Evolutionary conservation across 2,888 invertebrate genomes (phyloP), one percentile per base, ranked within the genome.

Genomic region (Micropterix aruncella): DNA sequence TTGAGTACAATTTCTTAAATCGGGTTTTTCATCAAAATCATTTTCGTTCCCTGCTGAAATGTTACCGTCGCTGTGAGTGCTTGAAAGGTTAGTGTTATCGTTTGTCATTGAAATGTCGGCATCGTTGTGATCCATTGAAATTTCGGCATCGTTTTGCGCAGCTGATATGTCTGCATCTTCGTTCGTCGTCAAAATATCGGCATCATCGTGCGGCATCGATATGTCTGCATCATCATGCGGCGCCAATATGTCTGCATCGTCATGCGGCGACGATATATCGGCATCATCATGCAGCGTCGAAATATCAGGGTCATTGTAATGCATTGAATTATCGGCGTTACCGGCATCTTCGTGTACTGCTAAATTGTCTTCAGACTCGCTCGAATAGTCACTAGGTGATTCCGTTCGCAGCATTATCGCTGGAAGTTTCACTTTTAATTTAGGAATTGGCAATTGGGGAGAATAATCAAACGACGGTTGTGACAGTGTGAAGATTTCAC

Each of bases 391-490:
- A 27, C 27, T 27, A 12, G 12, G 7, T 7, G 27, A 27, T 27
- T 27, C 27, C 5, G 27, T 7, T 27, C 7, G 42, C 42, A 41
- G 44, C 37, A 19, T 39, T 16, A n/a, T 39, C 44, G 37, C 42
- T 46, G 27, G 40, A 15, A 40, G 27, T 16, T 16, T 17, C 18
- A 39, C 15, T 19, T 19, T 16, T 7, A 19, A n/a, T 19, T 43
- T n/a, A 7, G 16, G 37, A 18, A 16, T 18, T 16, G 38, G 18
- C 9, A 12, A n/a, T 36, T 36, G 9, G 9, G n/a, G 9, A 36
- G 36, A 36, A 36, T 36, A 12, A 36, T 36, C n/a, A 12, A 14
- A 5, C 14, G n/a, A 18, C 14, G 42, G 17, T 40, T 4, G 3
- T 14, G 39, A n/a, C n/a, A n/a, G n/a, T n/a, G n/a, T n/a, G n/a